phyloP scores from a whole-genome alignment of 2,888 invertebrate genomes.

The Epicampocera succincta region DNA sequence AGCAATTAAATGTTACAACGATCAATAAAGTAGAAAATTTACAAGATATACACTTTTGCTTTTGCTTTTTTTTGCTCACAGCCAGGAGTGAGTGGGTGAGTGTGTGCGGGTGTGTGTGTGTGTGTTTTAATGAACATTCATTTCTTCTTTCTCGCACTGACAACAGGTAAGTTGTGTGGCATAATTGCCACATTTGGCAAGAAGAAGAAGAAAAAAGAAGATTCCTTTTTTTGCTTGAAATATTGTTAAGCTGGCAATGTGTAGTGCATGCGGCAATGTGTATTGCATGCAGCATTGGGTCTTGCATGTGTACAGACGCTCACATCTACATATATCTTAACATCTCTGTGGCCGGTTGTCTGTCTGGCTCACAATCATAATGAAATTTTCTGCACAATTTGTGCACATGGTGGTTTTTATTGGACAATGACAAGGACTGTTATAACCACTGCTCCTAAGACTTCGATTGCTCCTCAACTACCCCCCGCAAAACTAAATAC shows the following conservation, averaged over 20 bases:
- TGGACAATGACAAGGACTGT: slow-evolving; percentile 55
- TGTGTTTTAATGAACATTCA: no score
- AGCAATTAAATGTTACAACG: slow-evolving; percentile 70
- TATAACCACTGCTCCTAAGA: slow-evolving; percentile 29
- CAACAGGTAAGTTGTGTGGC: slow-evolving; percentile 5
- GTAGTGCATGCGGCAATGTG: neutral
- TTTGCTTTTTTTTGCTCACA: slow-evolving; percentile 39
- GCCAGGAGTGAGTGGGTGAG: neutral
- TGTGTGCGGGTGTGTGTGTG: no score
- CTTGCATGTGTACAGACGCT: no score
- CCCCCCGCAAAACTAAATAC: slow-evolving; percentile 18
- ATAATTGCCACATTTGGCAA: slow-evolving; percentile 39
- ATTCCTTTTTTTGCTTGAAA: no score
- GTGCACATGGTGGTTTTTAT: slow-evolving; percentile 66
- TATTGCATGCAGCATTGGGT: neutral
- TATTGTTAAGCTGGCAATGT: neutral
- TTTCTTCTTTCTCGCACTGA: neutral
- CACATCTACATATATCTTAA: neutral
- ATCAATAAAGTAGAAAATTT: slow-evolving; percentile 68
- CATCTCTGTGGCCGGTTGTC: neutral
- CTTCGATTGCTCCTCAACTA: slow-evolving; percentile 17
- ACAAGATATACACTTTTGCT: slow-evolving; percentile 52
- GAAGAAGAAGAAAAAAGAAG: neutral
- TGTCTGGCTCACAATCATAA: slow-evolving; percentile 53
- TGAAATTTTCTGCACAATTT: slow-evolving; percentile 70